A percentile compares a stretch with the other conserved stretches of the same genome.
Conservation (phyloP, 2,113 vertebrate genomes). For the Dicaeum eximium region DNA sequence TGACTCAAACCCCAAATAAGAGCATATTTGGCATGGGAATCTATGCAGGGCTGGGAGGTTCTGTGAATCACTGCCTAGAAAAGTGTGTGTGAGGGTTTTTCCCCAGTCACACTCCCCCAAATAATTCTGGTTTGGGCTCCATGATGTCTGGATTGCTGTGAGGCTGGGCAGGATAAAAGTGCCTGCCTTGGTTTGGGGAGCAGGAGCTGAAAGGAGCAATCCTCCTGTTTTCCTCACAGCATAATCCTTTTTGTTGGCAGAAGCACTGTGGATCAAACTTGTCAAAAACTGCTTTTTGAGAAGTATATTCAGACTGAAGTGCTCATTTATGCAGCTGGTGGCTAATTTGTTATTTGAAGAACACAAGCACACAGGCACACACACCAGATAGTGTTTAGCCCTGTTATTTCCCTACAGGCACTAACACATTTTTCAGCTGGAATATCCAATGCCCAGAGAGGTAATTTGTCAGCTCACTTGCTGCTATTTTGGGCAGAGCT, state of each 20-base stretch:
- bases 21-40: neutral
- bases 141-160: neutral
- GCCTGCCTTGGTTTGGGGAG: neutral
- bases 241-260: neutral
- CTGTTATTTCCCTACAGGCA: conserved; percentile 31
- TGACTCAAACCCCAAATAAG: neutral
- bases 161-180: neutral
- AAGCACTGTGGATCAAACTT: neutral
- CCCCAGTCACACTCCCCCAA: neutral
- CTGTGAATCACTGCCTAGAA: neutral
- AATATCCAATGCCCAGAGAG: conserved; percentile 18
- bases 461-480: conserved; percentile 30
- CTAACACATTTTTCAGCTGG: conserved; percentile 19
- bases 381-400: neutral
- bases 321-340: neutral
- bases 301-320: neutral
- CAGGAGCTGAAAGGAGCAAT: neutral
- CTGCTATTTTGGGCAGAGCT: conserved; percentile 37
- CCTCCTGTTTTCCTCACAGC: neutral
- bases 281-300: neutral
- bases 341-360: conserved; percentile 10
- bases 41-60: neutral
- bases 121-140: neutral
- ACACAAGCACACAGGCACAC: neutral
- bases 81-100: neutral